Percentiles rank a stretch among this genome's conserved stretches.
These are phyloP conservation scores for Drosophila subquinaria DNA, from an alignment of 2,888 invertebrate genomes.

Conservation along the genomic window DNA sequence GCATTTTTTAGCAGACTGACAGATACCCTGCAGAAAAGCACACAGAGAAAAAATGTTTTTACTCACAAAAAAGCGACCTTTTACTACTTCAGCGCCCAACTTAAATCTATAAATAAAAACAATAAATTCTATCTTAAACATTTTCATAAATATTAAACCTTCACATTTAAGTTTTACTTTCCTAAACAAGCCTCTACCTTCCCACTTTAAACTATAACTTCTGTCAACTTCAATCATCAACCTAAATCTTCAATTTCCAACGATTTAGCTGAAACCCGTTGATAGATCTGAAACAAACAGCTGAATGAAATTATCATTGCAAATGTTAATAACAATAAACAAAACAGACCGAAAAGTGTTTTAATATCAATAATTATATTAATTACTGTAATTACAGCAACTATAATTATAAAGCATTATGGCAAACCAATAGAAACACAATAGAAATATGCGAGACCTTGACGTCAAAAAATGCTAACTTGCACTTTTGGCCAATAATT, in stretches of 20 bases:
- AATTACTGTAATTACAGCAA: slow-evolving; percentile 54
- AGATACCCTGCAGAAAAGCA: not conserved
- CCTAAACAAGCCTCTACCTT: not conserved
- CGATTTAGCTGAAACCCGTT: slow-evolving; percentile 24
- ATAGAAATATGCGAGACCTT: slow-evolving; percentile 45
- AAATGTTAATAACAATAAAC: slow-evolving; percentile 30
- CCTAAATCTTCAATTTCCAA: not conserved
- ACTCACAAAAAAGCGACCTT: no score
- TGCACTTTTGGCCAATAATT: slow-evolving; percentile 48
- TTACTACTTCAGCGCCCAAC: no score
- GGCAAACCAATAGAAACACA: slow-evolving; percentile 17
- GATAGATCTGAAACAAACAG: slow-evolving; percentile 18
- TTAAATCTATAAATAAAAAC: no score
- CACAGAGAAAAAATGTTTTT: not conserved
- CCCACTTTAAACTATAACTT: not conserved
- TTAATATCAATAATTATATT: slow-evolving; percentile 56
- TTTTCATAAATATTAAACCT: not conserved
- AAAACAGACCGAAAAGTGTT: slow-evolving; percentile 31
- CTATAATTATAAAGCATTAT: slow-evolving; percentile 24
- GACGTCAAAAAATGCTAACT: slow-evolving; percentile 32
- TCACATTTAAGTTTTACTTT: not conserved
- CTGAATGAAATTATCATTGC: slow-evolving; percentile 32
- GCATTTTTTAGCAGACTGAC: not conserved
- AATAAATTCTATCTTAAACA: not conserved
- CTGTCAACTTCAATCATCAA: slow-evolving; percentile 1